Conservation (phyloP, 2,797 vertebrate genomes). For the Discoglossus pictus region DNA sequence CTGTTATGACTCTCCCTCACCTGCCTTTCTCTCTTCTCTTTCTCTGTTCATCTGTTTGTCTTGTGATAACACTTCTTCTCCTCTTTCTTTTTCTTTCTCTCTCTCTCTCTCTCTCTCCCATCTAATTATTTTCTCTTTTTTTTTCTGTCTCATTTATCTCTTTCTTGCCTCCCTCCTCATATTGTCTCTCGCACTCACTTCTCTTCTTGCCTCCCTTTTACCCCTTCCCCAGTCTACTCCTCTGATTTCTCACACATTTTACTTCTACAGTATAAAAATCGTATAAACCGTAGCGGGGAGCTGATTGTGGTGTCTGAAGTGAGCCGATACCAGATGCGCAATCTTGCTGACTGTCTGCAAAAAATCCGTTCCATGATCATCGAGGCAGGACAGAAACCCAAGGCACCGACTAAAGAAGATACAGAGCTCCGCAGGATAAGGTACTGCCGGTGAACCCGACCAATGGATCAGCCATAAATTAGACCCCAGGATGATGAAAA, state of each 20-base stretch:
- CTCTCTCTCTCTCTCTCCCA: not conserved
- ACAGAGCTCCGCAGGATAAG: slow-evolving; percentile 70
- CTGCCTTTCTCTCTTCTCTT: no score
- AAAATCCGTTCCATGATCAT: slow-evolving; percentile 85
- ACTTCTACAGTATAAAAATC: slow-evolving; percentile 77
- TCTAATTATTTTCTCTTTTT: no score
- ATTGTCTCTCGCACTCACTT: no score
- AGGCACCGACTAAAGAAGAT: slow-evolving; percentile 73
- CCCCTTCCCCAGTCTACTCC: no score
- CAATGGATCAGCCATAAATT: no score
- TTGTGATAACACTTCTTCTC: not conserved
- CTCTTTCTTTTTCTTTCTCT: not conserved
- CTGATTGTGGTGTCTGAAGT: slow-evolving; percentile 84
- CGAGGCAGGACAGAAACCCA: slow-evolving; percentile 72
- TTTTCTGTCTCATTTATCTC: no score
- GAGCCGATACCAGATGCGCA: slow-evolving; percentile 88
- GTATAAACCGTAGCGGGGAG: slow-evolving; percentile 86
- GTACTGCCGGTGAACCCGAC: slow-evolving; percentile 67
- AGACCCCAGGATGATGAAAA: no score
- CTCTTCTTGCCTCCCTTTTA: no score
- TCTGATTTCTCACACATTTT: not conserved
- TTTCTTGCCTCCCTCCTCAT: not conserved
- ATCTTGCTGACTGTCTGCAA: slow-evolving; percentile 82
- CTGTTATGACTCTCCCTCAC: no score
- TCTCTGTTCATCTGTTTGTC: no score